Evolutionary conservation across 2,797 vertebrate genomes (phyloP).

Genomic region (Eutrigla gurnardus): DNA sequence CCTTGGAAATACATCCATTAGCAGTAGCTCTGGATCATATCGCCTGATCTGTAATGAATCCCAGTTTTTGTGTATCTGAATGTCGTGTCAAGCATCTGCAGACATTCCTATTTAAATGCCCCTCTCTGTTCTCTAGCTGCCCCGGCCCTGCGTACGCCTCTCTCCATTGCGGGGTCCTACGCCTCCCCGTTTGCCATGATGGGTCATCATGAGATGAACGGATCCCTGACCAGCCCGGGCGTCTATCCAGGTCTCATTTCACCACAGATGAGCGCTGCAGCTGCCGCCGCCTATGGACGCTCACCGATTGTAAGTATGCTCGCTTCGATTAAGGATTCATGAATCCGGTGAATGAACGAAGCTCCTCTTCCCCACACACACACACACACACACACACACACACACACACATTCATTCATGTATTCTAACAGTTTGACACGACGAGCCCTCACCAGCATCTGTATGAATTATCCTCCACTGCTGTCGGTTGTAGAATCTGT

Average conservation of each 20-base stretch:
- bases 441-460: constrained; percentile 1
- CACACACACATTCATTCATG: background rate
- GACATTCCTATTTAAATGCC: background rate
- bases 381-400: background rate
- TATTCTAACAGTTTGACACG: constrained; percentile 34
- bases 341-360: background rate
- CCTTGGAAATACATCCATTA: background rate
- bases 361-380: background rate
- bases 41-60: background rate
- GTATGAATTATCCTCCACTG: constrained; percentile 21
- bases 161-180: constrained; percentile 91
- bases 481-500: constrained; percentile 31
- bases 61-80: background rate
- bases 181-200: constrained; percentile 95
- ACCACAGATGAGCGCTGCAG: constrained; percentile 93
- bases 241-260: constrained; percentile 94
- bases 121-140: constrained; percentile 70
- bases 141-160: constrained; percentile 91
- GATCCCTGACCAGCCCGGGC: constrained; percentile 90
- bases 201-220: constrained; percentile 97
- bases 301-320: constrained; percentile 89
- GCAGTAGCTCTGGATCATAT: background rate
- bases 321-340: background rate
- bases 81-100: background rate
- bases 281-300: constrained; percentile 91